A percentile compares a stretch with the other conserved stretches of the same genome.
These are phyloP conservation scores for Antheraea mylitta DNA, from an alignment of 1,140 invertebrate species.

Conservation along the genomic window DNA sequence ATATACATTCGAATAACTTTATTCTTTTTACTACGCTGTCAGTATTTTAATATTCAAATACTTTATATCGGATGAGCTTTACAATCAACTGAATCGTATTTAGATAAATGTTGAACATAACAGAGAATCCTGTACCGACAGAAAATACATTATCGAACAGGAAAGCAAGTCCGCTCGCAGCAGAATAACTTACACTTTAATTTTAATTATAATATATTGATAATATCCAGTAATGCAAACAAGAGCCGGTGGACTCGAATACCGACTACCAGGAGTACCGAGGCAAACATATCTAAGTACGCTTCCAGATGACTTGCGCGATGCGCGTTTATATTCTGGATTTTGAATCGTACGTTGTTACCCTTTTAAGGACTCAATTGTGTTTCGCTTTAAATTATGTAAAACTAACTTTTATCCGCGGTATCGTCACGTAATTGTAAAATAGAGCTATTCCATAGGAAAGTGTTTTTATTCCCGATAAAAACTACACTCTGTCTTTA, in stretches of 20 bases:
- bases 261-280: constrained; percentile 20
- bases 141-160: constrained; percentile 10
- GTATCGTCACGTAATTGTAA: too few relatives aligned
- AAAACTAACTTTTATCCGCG: too few relatives aligned
- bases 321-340: neutral
- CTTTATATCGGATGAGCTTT: too few relatives aligned
- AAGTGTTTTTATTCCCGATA: too few relatives aligned
- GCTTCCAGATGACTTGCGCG: neutral
- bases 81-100: neutral
- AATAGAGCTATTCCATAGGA: too few relatives aligned
- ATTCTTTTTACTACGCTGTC: neutral
- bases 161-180: constrained; percentile 3
- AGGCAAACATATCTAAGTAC: neutral
- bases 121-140: constrained; percentile 7
- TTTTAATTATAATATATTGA: constrained; percentile 32
- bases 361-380: too few relatives aligned
- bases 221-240: constrained; percentile 31
- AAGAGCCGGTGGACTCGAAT: constrained; percentile 18
- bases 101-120: neutral
- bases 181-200: constrained; percentile 18
- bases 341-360: too few relatives aligned
- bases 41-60: too few relatives aligned
- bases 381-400: too few relatives aligned
- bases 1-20: too few relatives aligned
- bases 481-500: too few relatives aligned